Conservation (phyloP, 2,797 vertebrate species). For the Gorsachius magnificus region DNA sequence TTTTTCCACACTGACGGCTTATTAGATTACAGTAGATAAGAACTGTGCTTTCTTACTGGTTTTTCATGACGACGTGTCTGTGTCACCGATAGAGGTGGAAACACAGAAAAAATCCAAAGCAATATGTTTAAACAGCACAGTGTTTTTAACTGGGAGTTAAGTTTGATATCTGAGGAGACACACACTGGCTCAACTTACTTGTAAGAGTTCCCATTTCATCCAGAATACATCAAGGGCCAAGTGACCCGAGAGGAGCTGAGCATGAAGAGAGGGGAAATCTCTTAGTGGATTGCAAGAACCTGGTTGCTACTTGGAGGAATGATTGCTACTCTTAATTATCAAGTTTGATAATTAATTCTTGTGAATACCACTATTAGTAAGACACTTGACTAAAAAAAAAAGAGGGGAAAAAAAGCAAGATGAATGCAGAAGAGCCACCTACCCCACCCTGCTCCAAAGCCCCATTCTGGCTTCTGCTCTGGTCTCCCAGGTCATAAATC, state of each 20-base stretch:
- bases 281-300: not conserved
- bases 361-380: not conserved
- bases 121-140: not conserved
- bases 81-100: conserved; percentile 24
- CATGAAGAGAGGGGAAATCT: not conserved
- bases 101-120: not conserved
- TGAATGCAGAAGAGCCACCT: not conserved
- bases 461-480: not conserved
- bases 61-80: not conserved
- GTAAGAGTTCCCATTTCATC: not conserved
- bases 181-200: not conserved
- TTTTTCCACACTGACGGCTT: conserved; percentile 26
- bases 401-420: not conserved
- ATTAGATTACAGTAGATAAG: conserved; percentile 69
- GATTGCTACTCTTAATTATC: not conserved
- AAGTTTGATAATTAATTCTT: not conserved
- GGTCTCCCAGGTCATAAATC: not conserved
- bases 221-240: not conserved
- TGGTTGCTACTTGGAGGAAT: not conserved
- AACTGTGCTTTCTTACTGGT: not conserved
- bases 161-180: not conserved
- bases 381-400: not conserved
- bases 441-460: not conserved
- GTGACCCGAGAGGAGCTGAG: not conserved
- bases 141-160: not conserved